Base-by-base conservation (phyloP, 2,113 vertebrate genomes). In the Carassius gibelio region DNA sequence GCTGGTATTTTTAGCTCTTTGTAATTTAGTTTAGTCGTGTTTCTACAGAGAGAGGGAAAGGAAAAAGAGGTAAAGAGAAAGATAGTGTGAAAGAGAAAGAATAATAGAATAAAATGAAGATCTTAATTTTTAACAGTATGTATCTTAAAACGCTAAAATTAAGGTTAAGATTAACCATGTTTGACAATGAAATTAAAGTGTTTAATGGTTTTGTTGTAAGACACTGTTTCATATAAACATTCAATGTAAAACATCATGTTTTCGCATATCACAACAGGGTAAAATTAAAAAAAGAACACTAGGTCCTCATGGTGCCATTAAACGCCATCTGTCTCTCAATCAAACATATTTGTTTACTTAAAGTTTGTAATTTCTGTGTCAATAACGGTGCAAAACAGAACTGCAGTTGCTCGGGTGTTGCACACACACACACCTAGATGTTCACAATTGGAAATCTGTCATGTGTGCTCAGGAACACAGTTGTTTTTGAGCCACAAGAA, bases 1-100 rank as follows among this genome's bases (percentile, higher is more conserved):
- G 62, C 50, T 10, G 57, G 23, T 86, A 84, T 87, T 87, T 88
- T 85, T 87, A 88, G 81, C 57, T 48, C 26, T 80, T 57, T 55
- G 61, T 89, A n/a, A 88, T 83, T 89, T 69, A 80, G 68, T 85
- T 88, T 42, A 81, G 81, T 72, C 76, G 48, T 80, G 21, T 69
- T 82, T 74, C 21, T 78, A 57, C 34, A 48, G 69, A 48, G 81
- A 64, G 74, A 17, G 61, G 55, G 3, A 57, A 30, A n/a, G n/a
- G 42, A 50, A 38, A 61, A 81, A 55, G 6, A 4, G 14, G 36
- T 17, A 69, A 64, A 83, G 21, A 85, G 68, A 19, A 19, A 23
- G 55, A 62, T 14, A 9, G 77, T 17, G 19, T 42, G 30, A 15
- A 19, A n/a, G 23, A 21, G 48, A 59, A 59, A 19, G 11, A n/a